Conservation (phyloP, 2,113 vertebrate species). For the Guaruba guarouba region DNA sequence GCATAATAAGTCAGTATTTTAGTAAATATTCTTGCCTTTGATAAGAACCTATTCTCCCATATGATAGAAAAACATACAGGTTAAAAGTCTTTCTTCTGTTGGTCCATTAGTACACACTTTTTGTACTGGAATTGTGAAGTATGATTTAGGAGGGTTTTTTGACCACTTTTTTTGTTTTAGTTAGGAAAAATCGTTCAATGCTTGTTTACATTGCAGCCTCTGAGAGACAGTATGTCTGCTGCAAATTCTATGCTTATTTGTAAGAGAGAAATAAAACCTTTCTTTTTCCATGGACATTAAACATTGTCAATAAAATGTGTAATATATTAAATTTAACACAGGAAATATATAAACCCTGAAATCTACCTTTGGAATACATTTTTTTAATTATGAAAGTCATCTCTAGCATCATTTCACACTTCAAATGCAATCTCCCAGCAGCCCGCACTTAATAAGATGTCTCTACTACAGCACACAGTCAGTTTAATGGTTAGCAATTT, state of each 20-base stretch:
- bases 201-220: neutral
- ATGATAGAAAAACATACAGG: neutral
- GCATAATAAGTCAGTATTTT: neutral
- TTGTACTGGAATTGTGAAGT: neutral
- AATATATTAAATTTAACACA: neutral
- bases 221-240: neutral
- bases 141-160: neutral
- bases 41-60: neutral
- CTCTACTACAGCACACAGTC: neutral
- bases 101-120: neutral
- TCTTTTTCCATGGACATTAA: neutral
- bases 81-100: neutral
- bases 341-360: neutral
- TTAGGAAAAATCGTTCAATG: neutral
- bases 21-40: neutral
- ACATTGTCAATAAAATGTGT: neutral
- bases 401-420: neutral
- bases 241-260: neutral
- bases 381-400: neutral
- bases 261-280: neutral
- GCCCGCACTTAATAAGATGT: neutral
- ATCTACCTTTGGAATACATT: neutral
- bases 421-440: neutral
- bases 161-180: neutral
- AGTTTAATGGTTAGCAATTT: constrained; percentile 39